Conservation (phyloP, 2,113 vertebrate genomes). For the Pelodiscus sinensis region DNA sequence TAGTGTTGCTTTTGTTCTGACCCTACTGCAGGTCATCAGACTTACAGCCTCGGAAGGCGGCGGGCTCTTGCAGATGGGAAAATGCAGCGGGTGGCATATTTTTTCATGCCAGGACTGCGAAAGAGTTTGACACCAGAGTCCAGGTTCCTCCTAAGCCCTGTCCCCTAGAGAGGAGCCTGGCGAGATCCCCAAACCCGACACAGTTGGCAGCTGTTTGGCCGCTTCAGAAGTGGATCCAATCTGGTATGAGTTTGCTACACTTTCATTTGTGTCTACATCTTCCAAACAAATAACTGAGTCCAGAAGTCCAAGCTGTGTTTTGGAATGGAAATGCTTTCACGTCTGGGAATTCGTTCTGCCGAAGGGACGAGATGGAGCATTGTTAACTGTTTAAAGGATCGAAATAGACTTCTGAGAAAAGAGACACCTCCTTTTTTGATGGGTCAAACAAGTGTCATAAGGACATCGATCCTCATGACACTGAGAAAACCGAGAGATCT, state of each 20-base stretch:
- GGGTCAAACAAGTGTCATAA: conserved; percentile 18
- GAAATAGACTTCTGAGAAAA: conserved; percentile 9
- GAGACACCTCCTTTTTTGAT: neutral
- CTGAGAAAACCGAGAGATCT: neutral
- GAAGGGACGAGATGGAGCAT: conserved; percentile 40
- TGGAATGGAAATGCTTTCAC: conserved; percentile 70
- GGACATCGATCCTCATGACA: conserved; percentile 17
- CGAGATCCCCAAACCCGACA: conserved; percentile 67
- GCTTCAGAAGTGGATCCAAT: conserved; percentile 75
- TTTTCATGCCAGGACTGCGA: conserved; percentile 48
- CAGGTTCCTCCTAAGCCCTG: conserved; percentile 65
- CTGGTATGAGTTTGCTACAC: conserved; percentile 77
- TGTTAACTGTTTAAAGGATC: conserved; percentile 59
- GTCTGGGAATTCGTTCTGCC: conserved; percentile 71
- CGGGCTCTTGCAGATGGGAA: conserved; percentile 32
- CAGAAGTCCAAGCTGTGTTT: conserved; percentile 77
- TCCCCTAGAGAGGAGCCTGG: conserved; percentile 66
- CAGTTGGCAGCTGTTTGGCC: conserved; percentile 77
- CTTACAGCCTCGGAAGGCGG: conserved; percentile 37
- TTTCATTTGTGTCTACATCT: conserved; percentile 73
- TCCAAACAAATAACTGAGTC: conserved; percentile 67
- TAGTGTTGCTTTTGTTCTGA: neutral
- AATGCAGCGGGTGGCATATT: conserved; percentile 58
- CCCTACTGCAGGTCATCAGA: conserved; percentile 46
- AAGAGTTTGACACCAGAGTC: conserved; percentile 52